Conservation (phyloP, 2,797 vertebrate species). For the Hafferia zeledoni region DNA sequence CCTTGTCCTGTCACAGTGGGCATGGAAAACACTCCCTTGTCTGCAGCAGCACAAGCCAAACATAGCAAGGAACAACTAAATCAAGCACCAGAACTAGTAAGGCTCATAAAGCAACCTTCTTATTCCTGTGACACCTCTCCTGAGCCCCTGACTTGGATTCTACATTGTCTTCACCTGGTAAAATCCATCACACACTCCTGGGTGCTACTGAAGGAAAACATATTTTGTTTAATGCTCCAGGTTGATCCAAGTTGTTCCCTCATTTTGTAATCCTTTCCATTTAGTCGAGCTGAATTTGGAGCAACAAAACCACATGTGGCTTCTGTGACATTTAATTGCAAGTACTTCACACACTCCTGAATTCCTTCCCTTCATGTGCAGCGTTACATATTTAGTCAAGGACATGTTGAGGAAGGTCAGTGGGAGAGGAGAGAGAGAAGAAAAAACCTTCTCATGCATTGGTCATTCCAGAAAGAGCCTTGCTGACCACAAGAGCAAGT, state of each 20-base stretch:
- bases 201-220: conserved; percentile 39
- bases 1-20: not conserved
- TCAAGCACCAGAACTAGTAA: not conserved
- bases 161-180: not conserved
- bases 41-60: not conserved
- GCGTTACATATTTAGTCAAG: conserved; percentile 22
- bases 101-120: not conserved
- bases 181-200: not conserved
- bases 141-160: not conserved
- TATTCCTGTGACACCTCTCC: not conserved
- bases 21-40: conserved; percentile 2
- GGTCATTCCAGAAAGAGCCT: not conserved
- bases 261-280: conserved; percentile 63
- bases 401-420: conserved; percentile 27
- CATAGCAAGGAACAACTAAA: not conserved
- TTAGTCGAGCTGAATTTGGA: conserved; percentile 58
- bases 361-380: conserved; percentile 65
- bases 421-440: not conserved
- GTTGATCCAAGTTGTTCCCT: conserved; percentile 51
- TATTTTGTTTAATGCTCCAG: conserved; percentile 28
- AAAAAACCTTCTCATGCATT: not conserved
- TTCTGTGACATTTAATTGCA: conserved; percentile 63
- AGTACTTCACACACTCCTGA: conserved; percentile 53
- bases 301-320: conserved; percentile 64
- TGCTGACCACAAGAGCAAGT: conserved; percentile 11